phyloP scores from a whole-genome alignment of 1,140 invertebrate species.

The Luehdorfia chinensis region DNA sequence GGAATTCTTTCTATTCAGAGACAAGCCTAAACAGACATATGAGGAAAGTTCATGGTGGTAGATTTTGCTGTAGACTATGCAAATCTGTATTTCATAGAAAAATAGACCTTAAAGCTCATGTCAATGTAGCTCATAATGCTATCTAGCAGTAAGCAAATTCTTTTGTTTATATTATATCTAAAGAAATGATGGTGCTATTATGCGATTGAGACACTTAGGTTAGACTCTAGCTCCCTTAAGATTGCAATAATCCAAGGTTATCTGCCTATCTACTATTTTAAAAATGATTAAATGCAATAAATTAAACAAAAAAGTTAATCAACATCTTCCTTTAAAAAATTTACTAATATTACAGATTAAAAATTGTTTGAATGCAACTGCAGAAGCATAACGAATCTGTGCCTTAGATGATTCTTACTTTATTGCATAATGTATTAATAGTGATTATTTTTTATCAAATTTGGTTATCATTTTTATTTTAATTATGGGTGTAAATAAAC shows the following conservation, averaged over 20 bases:
- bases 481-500: too few relatives aligned
- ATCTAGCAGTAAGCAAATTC: conserved; percentile 31
- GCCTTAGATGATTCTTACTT: too few relatives aligned
- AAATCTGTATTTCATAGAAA: conserved; percentile 44
- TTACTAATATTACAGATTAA: too few relatives aligned
- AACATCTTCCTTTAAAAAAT: background rate
- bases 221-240: background rate
- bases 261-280: background rate
- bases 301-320: background rate
- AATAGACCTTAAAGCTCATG: conserved; percentile 47
- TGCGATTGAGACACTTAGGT: background rate
- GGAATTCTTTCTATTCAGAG: conserved; percentile 46
- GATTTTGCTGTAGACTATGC: conserved; percentile 52
- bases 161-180: background rate
- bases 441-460: too few relatives aligned
- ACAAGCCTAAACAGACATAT: conserved; percentile 47
- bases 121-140: conserved; percentile 48
- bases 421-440: too few relatives aligned
- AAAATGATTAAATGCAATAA: background rate
- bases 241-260: background rate
- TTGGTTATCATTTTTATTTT: too few relatives aligned
- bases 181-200: background rate
- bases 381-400: too few relatives aligned
- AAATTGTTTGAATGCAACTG: too few relatives aligned
- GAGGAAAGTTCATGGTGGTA: conserved; percentile 52